A percentile compares a stretch with the other conserved stretches of the same genome.
Conservation (phyloP, 2,113 vertebrate genomes). For the Eulacestoma nigropectus region DNA sequence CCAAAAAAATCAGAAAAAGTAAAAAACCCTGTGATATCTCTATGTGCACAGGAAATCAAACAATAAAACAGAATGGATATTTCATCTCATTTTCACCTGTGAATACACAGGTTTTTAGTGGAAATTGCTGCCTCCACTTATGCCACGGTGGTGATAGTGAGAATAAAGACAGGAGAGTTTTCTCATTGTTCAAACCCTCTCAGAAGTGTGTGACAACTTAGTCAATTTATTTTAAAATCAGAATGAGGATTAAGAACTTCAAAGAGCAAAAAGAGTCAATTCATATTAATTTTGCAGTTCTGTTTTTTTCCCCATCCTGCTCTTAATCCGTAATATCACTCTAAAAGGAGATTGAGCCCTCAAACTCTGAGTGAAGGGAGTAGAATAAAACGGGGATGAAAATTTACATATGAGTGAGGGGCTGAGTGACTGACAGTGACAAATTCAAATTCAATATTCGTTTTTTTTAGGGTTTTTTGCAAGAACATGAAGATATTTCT, state of each 20-base stretch:
- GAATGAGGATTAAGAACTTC: not conserved
- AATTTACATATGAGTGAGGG: not conserved
- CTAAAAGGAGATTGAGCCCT: not conserved
- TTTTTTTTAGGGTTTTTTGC: not conserved
- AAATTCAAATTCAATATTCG: not conserved
- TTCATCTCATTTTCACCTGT: not conserved
- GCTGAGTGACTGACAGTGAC: not conserved
- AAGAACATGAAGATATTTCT: not conserved
- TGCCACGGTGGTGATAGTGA: rapidly evolving
- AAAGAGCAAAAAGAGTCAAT: not conserved
- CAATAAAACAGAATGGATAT: not conserved
- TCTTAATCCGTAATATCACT: not conserved
- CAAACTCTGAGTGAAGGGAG: not conserved
- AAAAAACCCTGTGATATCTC: rapidly evolving
- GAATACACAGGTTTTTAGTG: not conserved
- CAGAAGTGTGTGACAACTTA: not conserved
- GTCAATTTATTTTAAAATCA: not conserved
- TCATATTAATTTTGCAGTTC: not conserved
- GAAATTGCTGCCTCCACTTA: not conserved
- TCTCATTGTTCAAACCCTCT: not conserved
- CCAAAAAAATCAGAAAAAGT: not conserved
- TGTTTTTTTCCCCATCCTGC: not conserved
- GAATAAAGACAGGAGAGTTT: not conserved
- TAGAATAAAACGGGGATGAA: not conserved
- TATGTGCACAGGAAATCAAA: not conserved